Evolutionary conservation across 2,113 vertebrate genomes (phyloP).

Genomic region (Prochilodus magdalenae): DNA sequence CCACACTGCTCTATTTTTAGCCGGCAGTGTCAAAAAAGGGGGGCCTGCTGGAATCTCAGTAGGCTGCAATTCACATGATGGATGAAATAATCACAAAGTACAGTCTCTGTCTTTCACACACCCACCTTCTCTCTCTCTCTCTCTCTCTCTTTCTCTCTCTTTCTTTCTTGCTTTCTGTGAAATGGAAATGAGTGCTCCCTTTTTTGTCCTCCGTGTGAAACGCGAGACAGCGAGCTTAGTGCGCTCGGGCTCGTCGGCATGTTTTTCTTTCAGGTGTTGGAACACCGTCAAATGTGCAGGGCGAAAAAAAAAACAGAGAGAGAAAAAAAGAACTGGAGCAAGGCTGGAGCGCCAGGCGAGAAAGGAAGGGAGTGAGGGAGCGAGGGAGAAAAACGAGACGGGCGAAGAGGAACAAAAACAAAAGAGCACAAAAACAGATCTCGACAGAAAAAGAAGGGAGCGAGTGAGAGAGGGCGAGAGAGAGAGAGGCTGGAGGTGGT

Average conservation of each 20-base stretch:
- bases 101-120: slow-evolving; percentile 58
- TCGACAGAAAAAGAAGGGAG: slow-evolving; percentile 30
- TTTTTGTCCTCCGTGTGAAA: slow-evolving; percentile 65
- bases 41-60: slow-evolving; percentile 76
- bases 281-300: slow-evolving; percentile 66
- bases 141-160: not conserved
- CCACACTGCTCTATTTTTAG: slow-evolving; percentile 80
- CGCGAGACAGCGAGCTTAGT: slow-evolving; percentile 63
- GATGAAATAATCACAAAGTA: slow-evolving; percentile 84
- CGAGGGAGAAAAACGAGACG: slow-evolving; percentile 43
- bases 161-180: slow-evolving; percentile 45
- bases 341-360: slow-evolving; percentile 50
- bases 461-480: slow-evolving; percentile 1
- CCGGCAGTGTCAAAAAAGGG: slow-evolving; percentile 77
- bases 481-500: not conserved
- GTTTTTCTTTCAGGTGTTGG: slow-evolving; percentile 69
- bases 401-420: slow-evolving; percentile 47
- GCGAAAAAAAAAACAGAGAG: slow-evolving; percentile 19
- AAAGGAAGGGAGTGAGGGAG: slow-evolving; percentile 17
- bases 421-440: slow-evolving; percentile 43
- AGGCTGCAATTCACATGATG: slow-evolving; percentile 84
- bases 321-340: slow-evolving; percentile 51
- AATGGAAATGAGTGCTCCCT: slow-evolving; percentile 79
- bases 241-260: slow-evolving; percentile 66
- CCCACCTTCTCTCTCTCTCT: slow-evolving; percentile 27